Evolutionary conservation across 2,888 invertebrate species (phyloP), one percentile per base, ranked within the genome.

Genomic region (Pristionchus exspectatus): DNA sequence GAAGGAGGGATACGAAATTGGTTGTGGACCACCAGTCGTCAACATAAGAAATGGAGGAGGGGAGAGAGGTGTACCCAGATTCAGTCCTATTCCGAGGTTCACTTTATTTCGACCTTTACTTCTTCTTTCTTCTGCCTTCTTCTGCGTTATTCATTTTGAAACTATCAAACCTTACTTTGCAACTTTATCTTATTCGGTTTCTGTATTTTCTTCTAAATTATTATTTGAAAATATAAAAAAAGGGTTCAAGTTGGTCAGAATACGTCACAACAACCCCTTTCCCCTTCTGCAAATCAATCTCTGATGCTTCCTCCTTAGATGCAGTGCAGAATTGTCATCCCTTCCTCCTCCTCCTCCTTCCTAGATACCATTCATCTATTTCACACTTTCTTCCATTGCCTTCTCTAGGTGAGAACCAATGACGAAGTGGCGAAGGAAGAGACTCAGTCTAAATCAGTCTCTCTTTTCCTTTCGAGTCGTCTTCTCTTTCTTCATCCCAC

Each of bases 1-100:
- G 69, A n/a, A 10, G 27, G 69, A 69, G 69, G 30, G 69, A 69
- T 21, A 69, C 69, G 69, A 69, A 27, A 69, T 69, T 69, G 69
- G 69, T 27, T n/a, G n/a, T 27, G 27, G 27, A 9, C 69, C n/a
- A 14, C n/a, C 30, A 69, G n/a, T 69, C 69, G 69, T 69, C 69
- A 69, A 69, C 69, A 69, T 21, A 69, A 69, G n/a, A 27, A 63
- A n/a, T 63, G 3, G 63, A 63, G 24, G 63, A 63, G 63, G 1
- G 63, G 24, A n/a, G 18, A n/a, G 18, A 63, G 63, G 44, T 50
- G 44, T 10, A 50, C 44, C 12, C 44, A 50, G 44, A 50, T 50
- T 50, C 44, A 50, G 12, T 9, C 44, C 44, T 50, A 50, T 50
- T 50, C 44, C 12, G 12, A 50, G 44, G 44, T 50, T 50, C 44